Evolutionary conservation across 2,113 vertebrate species (phyloP), one percentile per base, ranked within the genome.

Genomic region (Ochotona princeps): DNA sequence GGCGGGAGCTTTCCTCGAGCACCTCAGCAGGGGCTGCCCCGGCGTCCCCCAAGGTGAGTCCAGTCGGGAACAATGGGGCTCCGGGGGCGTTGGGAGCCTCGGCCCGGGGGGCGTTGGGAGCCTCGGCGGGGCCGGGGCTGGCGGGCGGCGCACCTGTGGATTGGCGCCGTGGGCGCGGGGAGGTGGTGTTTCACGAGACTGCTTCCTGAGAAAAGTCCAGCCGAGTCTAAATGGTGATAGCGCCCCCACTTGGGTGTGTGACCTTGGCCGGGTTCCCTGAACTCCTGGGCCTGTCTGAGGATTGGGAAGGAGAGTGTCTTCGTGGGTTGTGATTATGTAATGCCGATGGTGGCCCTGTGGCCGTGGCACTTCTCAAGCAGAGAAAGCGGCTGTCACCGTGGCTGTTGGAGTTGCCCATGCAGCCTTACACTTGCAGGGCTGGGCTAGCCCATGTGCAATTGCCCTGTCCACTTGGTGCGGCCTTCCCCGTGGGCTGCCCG

Each of bases 11-110:
- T 54, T 66, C 82, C 30, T 12, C 92, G 1, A 80, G 89, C 60
- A 76, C 73, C 35, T 2, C 94, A 0, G 76, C 73, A 14, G n/a
- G 83, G 87, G 61, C 83, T 60, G 86, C 92, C 49, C 25, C 76
- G 7, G 87, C 80, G 1, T 82, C 96, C 23, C 91, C 91, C 0
- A 83, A 94, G 94, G 97, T 97, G 28, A 97, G 97, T 80, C 21
- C 18, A 60, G 28, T 23, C 5, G 4, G 81, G 67, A 93, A 87
- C 74, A 92, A 90, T 84, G 91, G 80, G 90, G 81, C 35, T 13
- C 30, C 4, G 92, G 82, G 89, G 66, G 90, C 70, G 66, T 30
- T 17, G 57, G 67, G 89, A 3, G 18, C 28, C 67, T 2, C 2
- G 86, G 66, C 60, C 66, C 7, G 14, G 14, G 65, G 23, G 30